Conservation (phyloP, 2,797 vertebrate genomes). For the Pempheris klunzingeri region DNA sequence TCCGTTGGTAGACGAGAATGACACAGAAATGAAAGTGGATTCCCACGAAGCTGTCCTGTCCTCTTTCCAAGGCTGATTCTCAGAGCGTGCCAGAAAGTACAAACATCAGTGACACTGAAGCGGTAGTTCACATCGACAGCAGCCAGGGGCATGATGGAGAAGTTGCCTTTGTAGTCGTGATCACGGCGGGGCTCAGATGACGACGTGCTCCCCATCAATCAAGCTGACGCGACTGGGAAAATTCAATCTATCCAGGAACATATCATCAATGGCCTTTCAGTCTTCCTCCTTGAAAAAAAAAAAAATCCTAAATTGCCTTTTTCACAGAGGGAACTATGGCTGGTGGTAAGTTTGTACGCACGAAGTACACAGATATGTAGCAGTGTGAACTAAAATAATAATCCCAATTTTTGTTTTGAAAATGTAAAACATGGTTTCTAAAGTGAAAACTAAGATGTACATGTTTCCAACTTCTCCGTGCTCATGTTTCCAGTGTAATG, state of each 20-base stretch:
- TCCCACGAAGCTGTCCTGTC: not conserved
- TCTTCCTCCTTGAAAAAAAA: conserved; percentile 1
- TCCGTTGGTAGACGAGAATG: not conserved
- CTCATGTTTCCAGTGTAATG: not conserved
- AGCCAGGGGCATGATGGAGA: conserved; percentile 20
- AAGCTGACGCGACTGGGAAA: not conserved
- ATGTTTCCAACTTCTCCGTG: not conserved
- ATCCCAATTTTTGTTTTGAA: not conserved
- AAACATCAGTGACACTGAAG: conserved; percentile 17
- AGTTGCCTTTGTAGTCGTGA: not conserved
- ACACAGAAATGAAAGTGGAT: not conserved
- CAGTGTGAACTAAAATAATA: not conserved
- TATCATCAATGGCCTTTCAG: conserved; percentile 7
- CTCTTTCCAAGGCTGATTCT: conserved; percentile 12
- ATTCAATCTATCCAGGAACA: conserved; percentile 9
- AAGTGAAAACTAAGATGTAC: not conserved
- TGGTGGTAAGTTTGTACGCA: not conserved
- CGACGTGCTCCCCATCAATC: conserved; percentile 11
- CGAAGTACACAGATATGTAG: not conserved
- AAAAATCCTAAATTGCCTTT: conserved; percentile 5
- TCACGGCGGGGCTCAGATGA: conserved; percentile 3
- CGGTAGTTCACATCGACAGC: not conserved
- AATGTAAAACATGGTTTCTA: not conserved
- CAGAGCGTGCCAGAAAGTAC: conserved; percentile 6
- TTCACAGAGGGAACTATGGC: not conserved